Percentiles rank a stretch among this genome's conserved stretches.
Conservation (phyloP, 2,888 invertebrate genomes). For the Eupithecia dodoneata region DNA sequence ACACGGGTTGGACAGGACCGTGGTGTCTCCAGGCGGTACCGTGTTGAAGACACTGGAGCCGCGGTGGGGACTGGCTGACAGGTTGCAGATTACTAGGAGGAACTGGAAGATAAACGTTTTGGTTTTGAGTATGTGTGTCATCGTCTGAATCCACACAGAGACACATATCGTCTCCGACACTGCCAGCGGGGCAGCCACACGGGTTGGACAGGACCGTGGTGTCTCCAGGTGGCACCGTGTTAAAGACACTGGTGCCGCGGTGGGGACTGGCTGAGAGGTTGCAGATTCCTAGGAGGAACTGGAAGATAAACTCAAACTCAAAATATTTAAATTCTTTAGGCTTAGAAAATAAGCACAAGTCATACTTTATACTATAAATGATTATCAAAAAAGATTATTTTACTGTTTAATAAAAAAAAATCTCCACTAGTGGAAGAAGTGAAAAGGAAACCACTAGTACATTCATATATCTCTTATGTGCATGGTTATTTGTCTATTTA, state of each 20-base stretch:
- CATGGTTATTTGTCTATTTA: no score
- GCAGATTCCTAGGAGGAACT: slow-evolving; percentile 66
- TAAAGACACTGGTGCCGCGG: slow-evolving; percentile 50
- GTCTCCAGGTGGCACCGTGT: slow-evolving; percentile 48
- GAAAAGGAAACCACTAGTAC: no score
- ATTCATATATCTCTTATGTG: no score
- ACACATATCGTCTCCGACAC: slow-evolving; percentile 62
- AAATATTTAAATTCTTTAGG: no score
- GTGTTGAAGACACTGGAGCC: slow-evolving; percentile 53
- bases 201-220: slow-evolving; percentile 42
- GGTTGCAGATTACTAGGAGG: slow-evolving; percentile 68
- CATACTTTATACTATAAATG: no score
- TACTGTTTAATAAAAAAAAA: no score
- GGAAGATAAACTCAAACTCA: slow-evolving; percentile 23
- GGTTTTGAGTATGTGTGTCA: no score
- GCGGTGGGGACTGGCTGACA: slow-evolving; percentile 50
- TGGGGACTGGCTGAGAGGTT: slow-evolving; percentile 61
- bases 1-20: slow-evolving; percentile 50
- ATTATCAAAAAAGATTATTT: no score
- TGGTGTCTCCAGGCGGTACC: slow-evolving; percentile 45
- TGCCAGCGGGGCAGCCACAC: slow-evolving; percentile 68
- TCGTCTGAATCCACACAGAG: slow-evolving; percentile 52
- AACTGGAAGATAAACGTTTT: slow-evolving; percentile 52
- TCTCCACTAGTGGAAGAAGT: no score
- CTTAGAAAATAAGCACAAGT: no score